Conservation (phyloP, 2,888 invertebrate species). For the Hermaeophaga mercurialis region DNA sequence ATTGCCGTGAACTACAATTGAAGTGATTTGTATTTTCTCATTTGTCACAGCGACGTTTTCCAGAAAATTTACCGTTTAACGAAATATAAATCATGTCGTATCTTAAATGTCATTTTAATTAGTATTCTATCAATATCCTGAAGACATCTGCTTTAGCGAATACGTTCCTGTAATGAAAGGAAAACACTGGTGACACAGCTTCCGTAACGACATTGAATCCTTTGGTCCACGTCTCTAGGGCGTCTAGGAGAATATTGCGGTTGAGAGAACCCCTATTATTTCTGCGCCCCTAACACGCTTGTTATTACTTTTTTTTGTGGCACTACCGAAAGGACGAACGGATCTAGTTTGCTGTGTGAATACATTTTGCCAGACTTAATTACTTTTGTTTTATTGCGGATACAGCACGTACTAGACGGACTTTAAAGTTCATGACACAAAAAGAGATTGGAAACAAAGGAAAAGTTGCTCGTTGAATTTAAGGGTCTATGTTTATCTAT, state of each 20-base stretch:
- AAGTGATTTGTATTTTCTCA: too few relatives aligned
- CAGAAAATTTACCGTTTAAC: too few relatives aligned
- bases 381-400: conserved; percentile 35
- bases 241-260: conserved; percentile 32
- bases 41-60: too few relatives aligned
- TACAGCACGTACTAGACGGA: conserved; percentile 33
- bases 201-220: conserved; percentile 21
- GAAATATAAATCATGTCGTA: too few relatives aligned
- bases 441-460: conserved; percentile 16
- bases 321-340: conserved; percentile 28
- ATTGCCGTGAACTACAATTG: too few relatives aligned
- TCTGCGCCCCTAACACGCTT: conserved; percentile 34
- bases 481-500: conserved; percentile 3
- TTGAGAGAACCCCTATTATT: conserved; percentile 35
- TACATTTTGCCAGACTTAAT: conserved; percentile 35
- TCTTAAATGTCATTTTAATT: too few relatives aligned
- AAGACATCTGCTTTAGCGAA: too few relatives aligned
- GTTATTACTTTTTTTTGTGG: conserved; percentile 37
- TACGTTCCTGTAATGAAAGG: neutral
- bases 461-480: conserved; percentile 8
- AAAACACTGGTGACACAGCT: conserved; percentile 18
- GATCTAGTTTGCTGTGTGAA: conserved; percentile 36
- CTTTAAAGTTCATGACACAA: conserved; percentile 27
- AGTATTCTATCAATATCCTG: too few relatives aligned
- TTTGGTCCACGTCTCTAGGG: conserved; percentile 24